Evolutionary conservation across 2,888 invertebrate species (phyloP), one percentile per base, ranked within the genome.

Genomic region (Tiphia femorata): DNA sequence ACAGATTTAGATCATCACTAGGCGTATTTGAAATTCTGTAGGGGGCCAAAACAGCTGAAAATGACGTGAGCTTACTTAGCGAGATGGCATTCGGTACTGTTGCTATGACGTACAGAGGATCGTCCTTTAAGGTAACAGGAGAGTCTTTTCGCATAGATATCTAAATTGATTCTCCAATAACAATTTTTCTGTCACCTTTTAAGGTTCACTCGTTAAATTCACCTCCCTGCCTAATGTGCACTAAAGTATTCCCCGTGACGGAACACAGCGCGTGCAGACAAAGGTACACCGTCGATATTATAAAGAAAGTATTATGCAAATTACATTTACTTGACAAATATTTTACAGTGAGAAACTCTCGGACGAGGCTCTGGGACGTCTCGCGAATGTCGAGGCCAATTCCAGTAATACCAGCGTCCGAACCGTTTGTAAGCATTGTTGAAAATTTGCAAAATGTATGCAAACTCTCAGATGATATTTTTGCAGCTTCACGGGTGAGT

Each of bases 21-120:
- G n/a, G n/a, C n/a, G n/a, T n/a, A n/a, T n/a, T 40, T 27, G 10
- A 35, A 42, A 16, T 42, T 54, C 62, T 54, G 29, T n/a, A 73
- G 72, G 49, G 38, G 10, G 60, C 62, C 30, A 71, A 29, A 12
- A 58, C 58, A 7, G 49, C 61, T 14, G 71, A 72, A 25, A 78
- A 81, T 41, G 95, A 95, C 80, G 89, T 91, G 54, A 88, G 88
- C 65, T 86, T 90, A 63, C 86, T 96, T 79, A 93, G 94, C 70
- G 96, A 96, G 87, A 94, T 96, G 93, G 91, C 96, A 73, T 96
- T 96, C 82, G 96, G 96, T 5, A 91, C 95, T 1, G 92, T 94
- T 46, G 94, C 95, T 1, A 92, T 96, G 92, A 92, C 93, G 67
- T 95, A 91, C 84, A 90, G 91, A 77, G 95, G 94, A 49, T 90